Conservation (phyloP, 2,113 vertebrate species). For the Merops nubicus region DNA sequence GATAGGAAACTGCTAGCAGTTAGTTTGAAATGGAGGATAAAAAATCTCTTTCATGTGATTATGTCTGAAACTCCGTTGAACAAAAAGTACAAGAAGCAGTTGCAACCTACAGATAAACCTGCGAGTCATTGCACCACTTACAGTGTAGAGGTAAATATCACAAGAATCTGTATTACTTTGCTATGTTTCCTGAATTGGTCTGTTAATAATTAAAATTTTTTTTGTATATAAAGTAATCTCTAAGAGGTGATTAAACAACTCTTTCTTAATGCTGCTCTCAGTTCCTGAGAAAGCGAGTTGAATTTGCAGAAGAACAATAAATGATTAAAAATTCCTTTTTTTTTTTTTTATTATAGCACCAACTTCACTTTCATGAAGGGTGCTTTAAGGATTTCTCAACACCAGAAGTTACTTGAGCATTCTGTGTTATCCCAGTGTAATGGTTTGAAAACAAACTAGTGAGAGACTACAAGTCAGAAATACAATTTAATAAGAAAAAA, state of each 20-base stretch:
- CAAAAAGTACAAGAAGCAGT: background rate
- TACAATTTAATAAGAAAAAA: no score
- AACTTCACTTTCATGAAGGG: background rate
- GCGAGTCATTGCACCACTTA: background rate
- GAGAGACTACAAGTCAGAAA: no score
- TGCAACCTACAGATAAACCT: background rate
- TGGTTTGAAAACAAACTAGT: no score
- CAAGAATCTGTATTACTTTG: background rate
- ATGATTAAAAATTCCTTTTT: background rate
- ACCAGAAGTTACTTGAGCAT: background rate
- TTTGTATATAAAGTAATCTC: background rate
- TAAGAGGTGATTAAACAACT: background rate
- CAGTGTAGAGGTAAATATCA: background rate
- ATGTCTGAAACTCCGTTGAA: background rate
- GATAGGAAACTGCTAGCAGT: background rate
- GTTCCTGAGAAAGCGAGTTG: background rate
- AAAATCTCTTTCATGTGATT: background rate
- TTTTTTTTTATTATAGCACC: no score
- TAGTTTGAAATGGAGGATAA: background rate
- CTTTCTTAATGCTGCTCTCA: background rate
- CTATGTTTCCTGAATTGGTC: background rate
- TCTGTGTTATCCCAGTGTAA: background rate
- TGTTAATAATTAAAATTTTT: slow-evolving; percentile 29
- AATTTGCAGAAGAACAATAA: background rate
- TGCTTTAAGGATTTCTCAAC: background rate